Base-by-base conservation (phyloP, 2,888 invertebrate species). In the Trissolcus japonicus region DNA sequence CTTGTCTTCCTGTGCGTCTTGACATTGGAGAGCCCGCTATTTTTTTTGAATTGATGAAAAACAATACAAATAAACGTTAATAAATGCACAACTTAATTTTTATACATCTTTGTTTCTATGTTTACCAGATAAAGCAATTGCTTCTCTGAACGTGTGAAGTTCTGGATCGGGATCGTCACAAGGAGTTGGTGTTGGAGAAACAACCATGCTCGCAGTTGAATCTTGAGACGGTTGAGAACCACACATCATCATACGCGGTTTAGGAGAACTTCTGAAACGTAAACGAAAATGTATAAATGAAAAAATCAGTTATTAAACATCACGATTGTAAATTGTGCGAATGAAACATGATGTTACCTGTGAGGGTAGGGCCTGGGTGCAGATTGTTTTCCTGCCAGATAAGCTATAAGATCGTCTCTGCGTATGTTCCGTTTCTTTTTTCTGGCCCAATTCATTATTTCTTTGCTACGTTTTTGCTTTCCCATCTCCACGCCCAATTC, bases 321-420 rank as follows among this genome's bases (percentile, higher is more conserved):
- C 3, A 13, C 4, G 3, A 13, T 46, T 46, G n/a, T 43, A 46
- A 46, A 6, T 46, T 4, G 1, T 2, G 16, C 1, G 9, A 46
- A 46, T 46, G n/a, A 2, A 46, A 46, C 6, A 40, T 40, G 13
- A 56, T 14, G 50, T 79, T 79, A 90, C 90, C 91, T 91, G 85
- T 90, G 91, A 83, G 90, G 89, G 80, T 90, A 90, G 68, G 90
- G 89, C 78, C 90, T 87, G 61, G 92, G 91, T 76, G 94, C 94
- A 72, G 92, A 91, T 80, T 92, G 91, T 88, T 93, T 93, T 35
- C 95, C 95, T 82, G 94, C 92, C 72, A 95, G 91, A 90, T 94
- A 95, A 16, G 94, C 94, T 82, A 95, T 90, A 25, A 95, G 90
- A 86, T 95, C 95, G 85, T 95, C 95, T 48, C 95, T 90, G 25